Conservation (phyloP, 2,113 vertebrate genomes). For the Morone chrysops region DNA sequence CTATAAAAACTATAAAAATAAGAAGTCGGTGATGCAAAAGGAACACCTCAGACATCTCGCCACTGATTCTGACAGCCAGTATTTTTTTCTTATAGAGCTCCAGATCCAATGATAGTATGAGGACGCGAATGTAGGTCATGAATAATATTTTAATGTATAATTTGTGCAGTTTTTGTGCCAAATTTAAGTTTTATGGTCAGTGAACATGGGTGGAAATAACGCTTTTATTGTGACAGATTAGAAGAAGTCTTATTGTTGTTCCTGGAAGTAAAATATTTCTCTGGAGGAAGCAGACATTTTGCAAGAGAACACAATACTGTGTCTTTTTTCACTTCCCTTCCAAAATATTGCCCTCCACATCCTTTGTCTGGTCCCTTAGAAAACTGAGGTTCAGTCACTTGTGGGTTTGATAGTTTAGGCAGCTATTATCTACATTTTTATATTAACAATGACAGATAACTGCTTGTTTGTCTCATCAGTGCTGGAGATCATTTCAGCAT, state of each 20-base stretch:
- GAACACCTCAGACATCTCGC: neutral
- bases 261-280: neutral
- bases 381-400: too few relatives aligned
- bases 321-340: too few relatives aligned
- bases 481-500: neutral
- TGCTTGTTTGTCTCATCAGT: neutral
- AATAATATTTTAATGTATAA: neutral
- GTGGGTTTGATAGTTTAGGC: too few relatives aligned
- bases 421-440: too few relatives aligned
- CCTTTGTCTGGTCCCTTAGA: neutral
- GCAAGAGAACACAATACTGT: too few relatives aligned
- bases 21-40: neutral
- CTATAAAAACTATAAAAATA: neutral
- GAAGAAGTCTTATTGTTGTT: neutral
- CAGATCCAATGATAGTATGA: neutral
- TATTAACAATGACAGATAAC: neutral
- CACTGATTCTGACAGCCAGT: neutral
- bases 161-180: neutral
- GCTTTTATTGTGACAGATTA: constrained; percentile 5
- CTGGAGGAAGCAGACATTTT: neutral
- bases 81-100: neutral
- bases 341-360: neutral
- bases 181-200: neutral
- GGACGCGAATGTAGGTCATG: too few relatives aligned
- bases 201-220: too few relatives aligned